A percentile compares a stretch with the other conserved stretches of the same genome.
Evolutionary conservation across 2,888 invertebrate genomes (phyloP).

Genomic region (Sylvicola cinctus): DNA sequence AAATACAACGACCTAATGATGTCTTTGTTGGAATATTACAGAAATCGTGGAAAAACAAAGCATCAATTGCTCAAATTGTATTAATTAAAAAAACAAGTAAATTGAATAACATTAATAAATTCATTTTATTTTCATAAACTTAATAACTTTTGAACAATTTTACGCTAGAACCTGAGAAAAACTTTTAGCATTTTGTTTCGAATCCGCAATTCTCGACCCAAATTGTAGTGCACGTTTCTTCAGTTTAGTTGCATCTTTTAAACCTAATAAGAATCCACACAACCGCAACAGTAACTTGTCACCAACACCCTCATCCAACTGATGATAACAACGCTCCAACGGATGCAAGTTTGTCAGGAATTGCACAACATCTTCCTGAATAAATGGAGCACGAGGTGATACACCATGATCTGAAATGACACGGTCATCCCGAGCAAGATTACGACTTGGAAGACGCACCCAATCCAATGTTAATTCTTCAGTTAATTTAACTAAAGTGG

Average conservation of each 20-base stretch:
- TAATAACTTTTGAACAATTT: too few species aligned
- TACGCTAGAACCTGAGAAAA: conserved; percentile 27
- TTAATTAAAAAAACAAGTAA: too few species aligned
- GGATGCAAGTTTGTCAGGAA: conserved; percentile 41
- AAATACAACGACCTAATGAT: too few species aligned
- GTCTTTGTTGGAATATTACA: too few species aligned
- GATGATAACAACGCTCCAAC: conserved; percentile 31
- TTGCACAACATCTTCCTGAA: conserved; percentile 47
- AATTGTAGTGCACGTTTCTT: conserved; percentile 94
- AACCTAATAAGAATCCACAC: conserved; percentile 43
- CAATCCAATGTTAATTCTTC: conserved; percentile 57
- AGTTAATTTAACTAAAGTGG: conserved; percentile 21
- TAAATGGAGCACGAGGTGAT: conserved; percentile 60
- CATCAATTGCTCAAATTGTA: too few species aligned
- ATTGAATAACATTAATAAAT: too few species aligned
- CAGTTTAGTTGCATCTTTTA: conserved; percentile 38
- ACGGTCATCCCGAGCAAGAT: conserved; percentile 87
- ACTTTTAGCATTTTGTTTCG: conserved; percentile 71
- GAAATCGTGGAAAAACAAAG: too few species aligned
- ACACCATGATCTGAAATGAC: conserved; percentile 77
- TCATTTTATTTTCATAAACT: too few species aligned
- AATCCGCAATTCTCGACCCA: conserved; percentile 85
- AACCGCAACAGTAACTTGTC: conserved; percentile 78
- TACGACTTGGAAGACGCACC: conserved; percentile 67
- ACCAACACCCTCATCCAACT: conserved; percentile 52